Percentiles rank a stretch among this genome's conserved stretches.
phyloP scores from a whole-genome alignment of 2,113 vertebrate genomes.

The Chauna torquata region DNA sequence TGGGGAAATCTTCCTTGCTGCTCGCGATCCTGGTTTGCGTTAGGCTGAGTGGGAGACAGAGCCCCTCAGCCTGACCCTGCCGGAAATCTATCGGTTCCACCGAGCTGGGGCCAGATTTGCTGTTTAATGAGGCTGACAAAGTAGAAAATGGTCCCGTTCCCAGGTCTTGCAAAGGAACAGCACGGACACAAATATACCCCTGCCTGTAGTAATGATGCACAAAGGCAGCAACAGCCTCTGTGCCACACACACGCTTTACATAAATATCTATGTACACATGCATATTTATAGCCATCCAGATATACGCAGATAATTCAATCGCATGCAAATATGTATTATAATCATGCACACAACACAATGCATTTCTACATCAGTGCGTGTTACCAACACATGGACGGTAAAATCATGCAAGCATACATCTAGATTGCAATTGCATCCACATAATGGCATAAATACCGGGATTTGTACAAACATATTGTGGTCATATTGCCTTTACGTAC shows the following conservation, averaged over 20 bases:
- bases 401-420: accelerated
- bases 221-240: background rate
- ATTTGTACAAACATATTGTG: accelerated
- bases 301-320: accelerated
- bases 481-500: accelerated
- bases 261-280: background rate
- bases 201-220: accelerated
- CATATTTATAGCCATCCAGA: background rate
- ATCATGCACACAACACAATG: accelerated
- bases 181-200: background rate
- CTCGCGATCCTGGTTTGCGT: background rate
- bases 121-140: background rate
- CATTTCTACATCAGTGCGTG: accelerated
- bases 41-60: background rate
- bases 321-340: accelerated
- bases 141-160: constrained; percentile 6
- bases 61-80: constrained; percentile 16
- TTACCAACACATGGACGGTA: accelerated
- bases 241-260: background rate
- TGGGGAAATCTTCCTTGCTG: background rate
- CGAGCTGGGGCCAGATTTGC: background rate
- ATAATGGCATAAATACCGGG: accelerated
- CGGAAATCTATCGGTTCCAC: constrained; percentile 14
- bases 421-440: accelerated
- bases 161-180: background rate